Evolutionary conservation across 2,888 invertebrate genomes (phyloP), one percentile per base, ranked within the genome.

Genomic region (Scaptomyza reducta): DNA sequence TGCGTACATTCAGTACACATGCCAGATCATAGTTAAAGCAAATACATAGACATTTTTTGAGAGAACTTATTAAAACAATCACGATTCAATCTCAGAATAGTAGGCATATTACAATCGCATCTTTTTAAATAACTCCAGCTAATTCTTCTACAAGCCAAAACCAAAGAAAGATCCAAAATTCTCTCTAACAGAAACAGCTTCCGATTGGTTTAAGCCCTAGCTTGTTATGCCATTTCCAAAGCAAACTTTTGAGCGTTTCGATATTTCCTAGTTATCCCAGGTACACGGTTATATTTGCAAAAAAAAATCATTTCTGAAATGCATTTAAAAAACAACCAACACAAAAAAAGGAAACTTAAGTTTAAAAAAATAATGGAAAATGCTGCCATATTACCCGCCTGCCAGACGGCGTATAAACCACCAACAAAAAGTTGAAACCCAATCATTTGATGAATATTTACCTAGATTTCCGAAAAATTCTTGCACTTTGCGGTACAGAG

Each of bases 381-480:
- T 58, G 74, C 74, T 74, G 74, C 74, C 74, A 74, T 53, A 25
- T 47, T 55, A 61, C 73, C 73, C 73, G 77, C 77, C 73, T 65
- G 73, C 72, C 77, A 22, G 49, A 59, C 44, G 72, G 72, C 73
- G 56, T 38, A 9, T 11, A 44, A 64, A 76, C 76, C 54, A 72
- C 77, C 58, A 76, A 72, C 53, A 53, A 56, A 44, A 44, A 40
- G 51, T 69, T 56, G 42, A 33, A 49, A 44, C 18, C 10, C 31
- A 63, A 65, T 25, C 25, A 25, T 27, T 38, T 45, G 10, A 31
- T 9, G 11, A 22, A 11, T 10, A 40, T 16, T 16, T 29, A 51
- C 3, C 10, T 16, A 9, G 2, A 14, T 14, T 35, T 7, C 14
- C 2, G 3, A 40, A 1, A 40, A 40, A 44, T 29, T 18, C 13